A percentile compares a stretch with the other conserved stretches of the same genome.
Conservation (phyloP, 1,140 invertebrate genomes). For the Microplitis mediator region DNA sequence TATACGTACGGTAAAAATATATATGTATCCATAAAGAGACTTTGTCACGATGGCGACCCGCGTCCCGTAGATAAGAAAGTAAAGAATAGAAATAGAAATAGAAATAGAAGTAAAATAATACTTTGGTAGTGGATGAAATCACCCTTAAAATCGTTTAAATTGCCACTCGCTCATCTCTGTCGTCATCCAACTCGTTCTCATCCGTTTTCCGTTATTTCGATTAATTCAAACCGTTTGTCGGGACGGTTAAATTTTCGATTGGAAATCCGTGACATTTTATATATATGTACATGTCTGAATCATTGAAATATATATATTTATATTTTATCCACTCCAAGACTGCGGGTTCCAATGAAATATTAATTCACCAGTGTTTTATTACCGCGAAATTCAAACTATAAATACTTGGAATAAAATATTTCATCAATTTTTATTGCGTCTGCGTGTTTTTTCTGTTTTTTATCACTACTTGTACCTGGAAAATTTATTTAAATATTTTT, state of each 20-base stretch:
- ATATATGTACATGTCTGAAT: not conserved
- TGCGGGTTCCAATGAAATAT: slow-evolving; percentile 1
- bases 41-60: not conserved
- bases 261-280: not conserved
- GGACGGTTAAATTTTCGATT: not conserved
- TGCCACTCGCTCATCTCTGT: not conserved
- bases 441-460: too few species aligned
- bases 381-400: not conserved
- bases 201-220: not conserved
- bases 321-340: not conserved
- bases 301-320: not conserved
- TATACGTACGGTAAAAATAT: not conserved
- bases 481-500: too few species aligned
- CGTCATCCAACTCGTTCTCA: not conserved
- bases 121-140: not conserved
- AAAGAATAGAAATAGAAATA: not conserved
- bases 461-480: too few species aligned
- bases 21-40: not conserved
- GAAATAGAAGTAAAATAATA: not conserved
- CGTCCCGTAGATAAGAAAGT: not conserved
- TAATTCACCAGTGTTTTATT: slow-evolving; percentile 1
- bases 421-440: too few species aligned
- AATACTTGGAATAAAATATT: not conserved
- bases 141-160: not conserved
- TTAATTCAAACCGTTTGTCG: not conserved